These are phyloP conservation scores for Manduca sexta DNA, from an alignment of 1,140 invertebrate species.

Conservation along the genomic window DNA sequence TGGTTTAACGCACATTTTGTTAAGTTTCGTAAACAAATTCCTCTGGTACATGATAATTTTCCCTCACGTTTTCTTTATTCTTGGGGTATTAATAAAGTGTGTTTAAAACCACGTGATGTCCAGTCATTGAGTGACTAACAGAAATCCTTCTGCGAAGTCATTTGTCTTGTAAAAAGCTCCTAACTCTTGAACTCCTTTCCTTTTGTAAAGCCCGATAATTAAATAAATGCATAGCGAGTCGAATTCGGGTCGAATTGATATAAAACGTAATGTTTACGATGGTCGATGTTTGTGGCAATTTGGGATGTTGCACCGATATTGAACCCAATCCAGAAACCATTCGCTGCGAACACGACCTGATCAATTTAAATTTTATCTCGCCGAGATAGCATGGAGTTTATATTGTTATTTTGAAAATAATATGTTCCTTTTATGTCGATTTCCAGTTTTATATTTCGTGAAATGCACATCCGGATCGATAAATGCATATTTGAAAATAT, in stretches of 20 bases:
- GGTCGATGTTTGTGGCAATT: constrained; percentile 8
- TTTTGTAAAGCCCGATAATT: constrained; percentile 11
- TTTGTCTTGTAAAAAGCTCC: constrained; percentile 4
- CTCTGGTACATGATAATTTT: too few species aligned
- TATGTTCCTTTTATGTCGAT: too few species aligned
- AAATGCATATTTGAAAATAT: too few species aligned
- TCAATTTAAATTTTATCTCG: constrained; percentile 2
- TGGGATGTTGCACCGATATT: constrained; percentile 9
- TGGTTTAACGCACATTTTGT: too few species aligned
- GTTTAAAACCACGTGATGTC: too few species aligned
- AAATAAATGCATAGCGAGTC: constrained; percentile 14
- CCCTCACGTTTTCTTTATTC: too few species aligned
- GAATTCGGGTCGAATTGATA: constrained; percentile 11
- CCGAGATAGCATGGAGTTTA: neutral
- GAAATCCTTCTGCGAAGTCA: constrained; percentile 20
- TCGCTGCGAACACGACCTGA: constrained; percentile 8
- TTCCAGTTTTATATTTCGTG: too few species aligned
- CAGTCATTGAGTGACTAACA: constrained; percentile 7
- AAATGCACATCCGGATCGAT: too few species aligned
- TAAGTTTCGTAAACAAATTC: too few species aligned
- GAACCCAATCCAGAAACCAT: constrained; percentile 13
- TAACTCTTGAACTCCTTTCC: neutral
- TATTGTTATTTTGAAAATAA: neutral
- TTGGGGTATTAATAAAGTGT: too few species aligned
- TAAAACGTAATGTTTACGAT: constrained; percentile 23